Evolutionary conservation across 1,140 invertebrate species (phyloP), one percentile per base, ranked within the genome.

Genomic region (Halictus rubicundus): DNA sequence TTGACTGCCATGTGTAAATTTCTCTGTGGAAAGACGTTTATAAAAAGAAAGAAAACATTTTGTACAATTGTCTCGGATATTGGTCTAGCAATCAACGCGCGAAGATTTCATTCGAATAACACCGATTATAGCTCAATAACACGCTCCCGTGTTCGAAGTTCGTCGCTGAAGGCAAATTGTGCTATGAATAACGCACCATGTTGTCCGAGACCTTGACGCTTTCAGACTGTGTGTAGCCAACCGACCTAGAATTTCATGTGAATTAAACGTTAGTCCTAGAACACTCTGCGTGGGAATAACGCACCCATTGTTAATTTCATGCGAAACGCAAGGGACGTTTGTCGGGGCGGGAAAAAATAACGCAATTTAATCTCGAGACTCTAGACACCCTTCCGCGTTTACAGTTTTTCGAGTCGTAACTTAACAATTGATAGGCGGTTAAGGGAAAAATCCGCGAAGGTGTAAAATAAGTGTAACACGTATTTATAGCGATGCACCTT

Each of bases 161-260:
- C 32, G 39, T 54, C 54, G 70, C 78, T 79, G 54, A 68, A 68
- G 46, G 59, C 78, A 59, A 76, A 76, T 64, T 80, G 46, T 59
- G 21, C 46, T 52, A 64, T 76, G 66, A 80, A 80, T 69, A 76
- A 80, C 49, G 32, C 46, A 68, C 54, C 16, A 63, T 19, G 19
- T 14, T 60, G 46, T n/a, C 64, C 70, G 19, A 79, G 78, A 74
- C 70, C 70, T 79, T 79, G 78, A 59, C 27, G 70, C 52, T 63
- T 68, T 75, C 78, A 68, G 21, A 16, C n/a, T 59, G 19, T 14
- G 21, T 73, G n/a, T 52, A 68, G n/a, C n/a, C 1, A 66, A 68
- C 21, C 63, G 63, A 80, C 54, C 54, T 25, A 74, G 71, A 80
- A 66, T 32, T 60, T 73, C 10, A 7, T 61, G 12, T 14, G 42